These are phyloP conservation scores for Solen grandis DNA, from an alignment of 1,140 invertebrate species.

Conservation along the genomic window DNA sequence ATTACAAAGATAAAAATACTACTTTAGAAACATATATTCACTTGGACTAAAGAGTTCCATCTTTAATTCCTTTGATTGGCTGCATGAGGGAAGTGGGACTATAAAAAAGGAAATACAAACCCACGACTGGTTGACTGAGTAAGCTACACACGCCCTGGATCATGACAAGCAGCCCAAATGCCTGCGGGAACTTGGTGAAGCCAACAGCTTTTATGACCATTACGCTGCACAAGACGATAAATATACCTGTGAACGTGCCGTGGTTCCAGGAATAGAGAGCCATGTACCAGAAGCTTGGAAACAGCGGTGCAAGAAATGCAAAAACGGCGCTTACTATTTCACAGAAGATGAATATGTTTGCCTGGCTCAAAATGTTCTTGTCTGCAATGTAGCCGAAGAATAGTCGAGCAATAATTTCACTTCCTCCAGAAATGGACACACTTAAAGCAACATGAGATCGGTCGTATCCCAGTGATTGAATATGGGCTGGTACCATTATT, in stretches of 20 bases:
- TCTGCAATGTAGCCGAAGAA: conserved; percentile 50
- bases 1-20: no score
- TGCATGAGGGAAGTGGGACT: no score
- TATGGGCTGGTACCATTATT: conserved; percentile 37
- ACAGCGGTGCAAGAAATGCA: conserved; percentile 37
- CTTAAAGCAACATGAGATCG: conserved; percentile 13
- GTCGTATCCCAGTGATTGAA: conserved; percentile 26
- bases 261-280: conserved; percentile 23
- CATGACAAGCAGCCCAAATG: conserved; percentile 39
- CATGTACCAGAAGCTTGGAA: conserved; percentile 36
- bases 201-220: conserved; percentile 39
- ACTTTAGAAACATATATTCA: no score
- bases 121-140: conserved; percentile 20
- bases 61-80: no score
- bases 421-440: conserved; percentile 30
- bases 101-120: no score
- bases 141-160: conserved; percentile 16
- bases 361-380: neutral
- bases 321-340: conserved; percentile 36
- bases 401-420: conserved; percentile 36
- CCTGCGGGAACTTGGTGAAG: conserved; percentile 33
- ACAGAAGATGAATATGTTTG: conserved; percentile 41
- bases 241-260: conserved; percentile 48
- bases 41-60: no score
- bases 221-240: conserved; percentile 34